These are phyloP conservation scores for Amazona guildingii DNA, from an alignment of 2,113 vertebrate genomes.

Conservation along the genomic window DNA sequence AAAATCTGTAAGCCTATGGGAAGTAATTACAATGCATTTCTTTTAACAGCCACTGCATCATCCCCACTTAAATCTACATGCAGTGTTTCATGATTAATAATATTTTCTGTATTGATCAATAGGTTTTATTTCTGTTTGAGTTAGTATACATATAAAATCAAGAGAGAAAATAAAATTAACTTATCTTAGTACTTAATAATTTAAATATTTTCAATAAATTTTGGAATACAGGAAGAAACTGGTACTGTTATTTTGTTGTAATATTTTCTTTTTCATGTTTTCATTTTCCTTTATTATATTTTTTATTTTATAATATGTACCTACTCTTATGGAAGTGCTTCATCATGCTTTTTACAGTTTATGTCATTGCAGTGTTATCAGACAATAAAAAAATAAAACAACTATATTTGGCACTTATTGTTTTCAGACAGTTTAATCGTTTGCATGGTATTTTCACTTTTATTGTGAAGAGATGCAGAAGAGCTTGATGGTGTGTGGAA, in stretches of 20 bases:
- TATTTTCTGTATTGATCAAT: slow-evolving; percentile 9
- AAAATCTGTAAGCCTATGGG: slow-evolving; percentile 27
- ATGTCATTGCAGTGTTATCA: slow-evolving; percentile 4
- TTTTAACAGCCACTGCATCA: slow-evolving; percentile 10
- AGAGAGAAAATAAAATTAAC: not conserved
- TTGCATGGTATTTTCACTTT: not conserved
- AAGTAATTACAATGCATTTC: slow-evolving; percentile 28
- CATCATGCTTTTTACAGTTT: not conserved
- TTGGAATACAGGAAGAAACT: not conserved
- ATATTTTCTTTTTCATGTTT: not conserved
- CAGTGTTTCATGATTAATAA: slow-evolving; percentile 29
- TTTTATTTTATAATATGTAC: slow-evolving; percentile 4
- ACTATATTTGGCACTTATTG: not conserved
- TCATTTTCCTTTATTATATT: not conserved
- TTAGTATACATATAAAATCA: slow-evolving; percentile 32
- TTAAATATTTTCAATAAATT: slow-evolving; percentile 2
- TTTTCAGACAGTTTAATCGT: not conserved
- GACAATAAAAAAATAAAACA: not conserved
- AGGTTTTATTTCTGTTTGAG: slow-evolving; percentile 51
- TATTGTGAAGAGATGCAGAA: not conserved
- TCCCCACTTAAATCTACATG: slow-evolving; percentile 15
- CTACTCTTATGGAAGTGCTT: not conserved
- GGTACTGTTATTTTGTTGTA: slow-evolving; percentile 17
- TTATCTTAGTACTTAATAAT: slow-evolving; percentile 23
- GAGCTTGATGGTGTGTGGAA: not conserved